Base-by-base conservation (phyloP, 30 jellyfish, hydroid and myxozoan genomes). In the Nemopilema nomurai region DNA sequence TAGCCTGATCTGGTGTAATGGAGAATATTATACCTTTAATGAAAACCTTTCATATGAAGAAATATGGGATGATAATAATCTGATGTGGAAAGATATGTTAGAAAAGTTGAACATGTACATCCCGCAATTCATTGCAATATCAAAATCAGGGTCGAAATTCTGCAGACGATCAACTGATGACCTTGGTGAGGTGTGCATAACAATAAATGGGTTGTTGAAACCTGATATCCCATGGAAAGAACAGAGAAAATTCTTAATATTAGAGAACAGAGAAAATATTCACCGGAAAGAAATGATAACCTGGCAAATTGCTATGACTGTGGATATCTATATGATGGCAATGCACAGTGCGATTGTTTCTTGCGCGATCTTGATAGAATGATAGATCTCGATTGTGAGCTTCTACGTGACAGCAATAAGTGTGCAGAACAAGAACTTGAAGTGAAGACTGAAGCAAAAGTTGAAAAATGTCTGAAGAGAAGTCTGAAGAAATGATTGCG, bases 251-350 rank as follows among this genome's bases (percentile, higher is more conserved):
- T n/a, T n/a, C n/a, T n/a, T n/a, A n/a, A n/a, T n/a, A n/a, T n/a
- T n/a, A n/a, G 18, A 63, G 72, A 63, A 18, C 72, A 3, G 29
- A 63, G 29, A 6, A 24, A 63, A 63, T 63, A 63, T 63, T 63
- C 29, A 63, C 29, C 18, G 20, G 72, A 63, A 63, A 63, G 72
- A n/a, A 63, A 4, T 24, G 29, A 63, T 63, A 24, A 24, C 27
- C 72, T 63, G 72, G 29, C 18, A 6, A 63, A 63, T 24, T 63
- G 72, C 29, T 63, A n/a, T 24, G 3, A 63, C 29, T 63, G 72
- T 63, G 72, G 72, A 63, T 63, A 24, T 24, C 72, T 63, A 63
- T 63, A 63, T 63, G 72, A 63, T 24, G 72, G 72, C 18, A 63
- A 63, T 63, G 72, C 72, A 3, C 27, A 63, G 29, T 63, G 72